phyloP scores from a whole-genome alignment of 1,140 invertebrate species.

The Micrasema longulum region DNA sequence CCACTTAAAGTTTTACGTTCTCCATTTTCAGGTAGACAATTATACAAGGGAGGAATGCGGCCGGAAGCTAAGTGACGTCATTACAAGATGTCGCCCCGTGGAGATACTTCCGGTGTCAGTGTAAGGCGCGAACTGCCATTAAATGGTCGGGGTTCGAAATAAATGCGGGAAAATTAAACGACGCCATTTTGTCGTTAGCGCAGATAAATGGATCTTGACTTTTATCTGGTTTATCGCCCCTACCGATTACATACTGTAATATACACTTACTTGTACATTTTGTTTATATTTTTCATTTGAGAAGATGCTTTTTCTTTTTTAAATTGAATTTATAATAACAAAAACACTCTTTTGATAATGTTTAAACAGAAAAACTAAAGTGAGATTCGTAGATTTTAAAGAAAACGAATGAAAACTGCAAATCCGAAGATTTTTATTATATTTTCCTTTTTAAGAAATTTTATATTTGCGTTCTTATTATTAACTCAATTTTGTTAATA shows the following conservation, averaged over 20 bases:
- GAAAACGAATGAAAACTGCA: too few relatives aligned
- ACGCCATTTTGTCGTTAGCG: conserved; percentile 11
- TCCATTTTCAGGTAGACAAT: conserved; percentile 8
- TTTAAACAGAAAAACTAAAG: too few relatives aligned
- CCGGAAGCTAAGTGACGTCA: conserved; percentile 45
- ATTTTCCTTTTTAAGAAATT: too few relatives aligned
- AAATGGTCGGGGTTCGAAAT: conserved; percentile 10
- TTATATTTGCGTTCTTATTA: too few relatives aligned
- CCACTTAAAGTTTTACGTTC: not conserved
- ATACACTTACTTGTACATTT: conserved; percentile 8
- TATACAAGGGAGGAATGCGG: not conserved
- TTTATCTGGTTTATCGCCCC: not conserved
- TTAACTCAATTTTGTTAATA: too few relatives aligned
- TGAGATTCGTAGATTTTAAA: too few relatives aligned
- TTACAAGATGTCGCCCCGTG: conserved; percentile 50
- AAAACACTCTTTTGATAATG: too few relatives aligned
- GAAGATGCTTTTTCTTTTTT: not conserved
- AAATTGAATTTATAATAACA: too few relatives aligned
- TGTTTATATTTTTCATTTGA: not conserved
- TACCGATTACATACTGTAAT: not conserved
- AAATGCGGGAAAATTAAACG: not conserved
- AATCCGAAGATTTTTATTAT: too few relatives aligned
- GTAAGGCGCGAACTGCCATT: conserved; percentile 23
- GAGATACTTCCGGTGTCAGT: conserved; percentile 30
- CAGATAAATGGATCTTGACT: not conserved